These are phyloP conservation scores for Hirundichthys speculiger DNA, from an alignment of 2,113 vertebrate species.

Conservation along the genomic window DNA sequence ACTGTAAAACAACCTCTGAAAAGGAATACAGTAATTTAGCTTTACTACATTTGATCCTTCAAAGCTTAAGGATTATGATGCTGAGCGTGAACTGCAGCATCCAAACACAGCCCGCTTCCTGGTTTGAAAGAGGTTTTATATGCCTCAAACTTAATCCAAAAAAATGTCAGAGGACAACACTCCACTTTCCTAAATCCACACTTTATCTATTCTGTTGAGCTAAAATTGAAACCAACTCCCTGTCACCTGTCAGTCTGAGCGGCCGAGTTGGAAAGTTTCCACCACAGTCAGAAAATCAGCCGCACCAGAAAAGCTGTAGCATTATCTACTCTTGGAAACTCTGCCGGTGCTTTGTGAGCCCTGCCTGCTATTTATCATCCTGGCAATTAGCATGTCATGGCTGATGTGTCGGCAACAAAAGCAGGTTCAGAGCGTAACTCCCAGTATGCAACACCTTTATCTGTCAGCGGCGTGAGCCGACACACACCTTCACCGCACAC, in stretches of 20 bases:
- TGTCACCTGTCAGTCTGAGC: background rate
- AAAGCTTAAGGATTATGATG: background rate
- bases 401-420: conserved; percentile 41
- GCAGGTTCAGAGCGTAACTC: conserved; percentile 29
- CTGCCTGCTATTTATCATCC: conserved; percentile 22
- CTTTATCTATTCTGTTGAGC: background rate
- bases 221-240: background rate
- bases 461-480: conserved; percentile 45
- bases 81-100: background rate
- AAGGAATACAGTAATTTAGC: background rate
- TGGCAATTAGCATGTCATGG: conserved; percentile 36
- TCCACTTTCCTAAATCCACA: background rate
- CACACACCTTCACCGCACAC: conserved; percentile 13
- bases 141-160: background rate
- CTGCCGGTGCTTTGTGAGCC: background rate
- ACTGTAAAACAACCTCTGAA: background rate
- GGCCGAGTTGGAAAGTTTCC: background rate
- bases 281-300: background rate
- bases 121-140: background rate
- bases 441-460: conserved; percentile 47
- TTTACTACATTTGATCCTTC: background rate
- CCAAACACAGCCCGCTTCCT: background rate
- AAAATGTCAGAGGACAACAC: background rate
- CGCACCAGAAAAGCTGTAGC: background rate
- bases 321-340: conserved; percentile 4